These are phyloP conservation scores for Bradypodion ventrale DNA, from an alignment of 2,797 vertebrate genomes.

Conservation along the genomic window DNA sequence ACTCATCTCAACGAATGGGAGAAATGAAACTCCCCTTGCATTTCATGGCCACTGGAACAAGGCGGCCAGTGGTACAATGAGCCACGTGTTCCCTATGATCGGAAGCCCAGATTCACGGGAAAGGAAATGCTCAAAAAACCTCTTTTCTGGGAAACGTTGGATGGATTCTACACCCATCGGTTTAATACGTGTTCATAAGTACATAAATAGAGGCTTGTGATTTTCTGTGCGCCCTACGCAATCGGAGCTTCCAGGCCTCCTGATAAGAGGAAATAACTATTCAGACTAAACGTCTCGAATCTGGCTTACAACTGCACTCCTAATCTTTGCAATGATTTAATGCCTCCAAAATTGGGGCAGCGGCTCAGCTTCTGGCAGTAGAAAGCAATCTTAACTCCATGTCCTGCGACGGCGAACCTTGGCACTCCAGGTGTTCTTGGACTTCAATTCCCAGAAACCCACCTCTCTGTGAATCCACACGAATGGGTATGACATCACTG, in stretches of 20 bases:
- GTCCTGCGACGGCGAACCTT: no score
- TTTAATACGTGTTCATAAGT: not conserved
- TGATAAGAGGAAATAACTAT: not conserved
- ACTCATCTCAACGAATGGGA: no score
- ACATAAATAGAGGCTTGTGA: accelerated
- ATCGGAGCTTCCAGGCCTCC: not conserved
- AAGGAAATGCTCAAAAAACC: not conserved
- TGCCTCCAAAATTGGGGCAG: constrained; percentile 40
- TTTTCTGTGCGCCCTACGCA: not conserved
- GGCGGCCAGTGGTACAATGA: not conserved
- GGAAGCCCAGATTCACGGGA: not conserved
- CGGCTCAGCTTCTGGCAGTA: constrained; percentile 31
- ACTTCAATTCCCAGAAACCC: no score
- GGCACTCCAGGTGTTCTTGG: no score
- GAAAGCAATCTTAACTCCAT: not conserved
- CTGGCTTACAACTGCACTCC: constrained; percentile 18
- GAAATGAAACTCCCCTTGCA: no score
- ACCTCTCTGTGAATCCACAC: no score
- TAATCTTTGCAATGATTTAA: constrained; percentile 61
- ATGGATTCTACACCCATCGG: not conserved
- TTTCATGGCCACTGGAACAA: no score
- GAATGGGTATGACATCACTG: no score
- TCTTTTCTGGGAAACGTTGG: not conserved
- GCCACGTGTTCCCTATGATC: not conserved
- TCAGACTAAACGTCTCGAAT: constrained; percentile 31